Evolutionary conservation across 2,888 invertebrate species (phyloP).

Genomic region (Entomobrya proxima): DNA sequence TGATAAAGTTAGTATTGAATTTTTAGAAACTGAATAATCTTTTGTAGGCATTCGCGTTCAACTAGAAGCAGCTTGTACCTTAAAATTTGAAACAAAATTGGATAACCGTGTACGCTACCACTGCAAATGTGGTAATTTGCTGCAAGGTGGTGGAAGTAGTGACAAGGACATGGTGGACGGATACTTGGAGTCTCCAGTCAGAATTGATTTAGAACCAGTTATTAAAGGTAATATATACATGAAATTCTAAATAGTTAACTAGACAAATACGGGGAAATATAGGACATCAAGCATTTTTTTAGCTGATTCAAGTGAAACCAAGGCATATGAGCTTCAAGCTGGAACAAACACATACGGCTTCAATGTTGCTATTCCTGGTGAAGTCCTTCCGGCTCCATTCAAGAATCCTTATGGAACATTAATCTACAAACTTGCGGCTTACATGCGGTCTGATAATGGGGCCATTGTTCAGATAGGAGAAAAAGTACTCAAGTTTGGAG

Average conservation of each 20-base stretch:
- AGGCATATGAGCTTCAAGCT: constrained; percentile 50
- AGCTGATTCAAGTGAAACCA: constrained; percentile 24
- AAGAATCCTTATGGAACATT: constrained; percentile 53
- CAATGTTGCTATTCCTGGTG: constrained; percentile 45
- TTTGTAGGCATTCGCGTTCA: constrained; percentile 52
- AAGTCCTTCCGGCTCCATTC: constrained; percentile 50
- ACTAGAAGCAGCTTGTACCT: constrained; percentile 46
- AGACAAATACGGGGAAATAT: no score
- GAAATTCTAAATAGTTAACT: neutral
- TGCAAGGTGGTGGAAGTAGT: constrained; percentile 25
- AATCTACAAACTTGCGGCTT: constrained; percentile 42
- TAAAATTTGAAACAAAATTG: constrained; percentile 56
- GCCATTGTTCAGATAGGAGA: constrained; percentile 41
- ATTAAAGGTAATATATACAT: constrained; percentile 38
- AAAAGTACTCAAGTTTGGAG: constrained; percentile 43
- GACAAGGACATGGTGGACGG: constrained; percentile 45
- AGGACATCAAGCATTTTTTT: neutral
- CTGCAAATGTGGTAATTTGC: constrained; percentile 43
- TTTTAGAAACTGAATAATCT: neutral
- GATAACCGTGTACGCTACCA: constrained; percentile 49
- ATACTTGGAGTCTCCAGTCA: constrained; percentile 52
- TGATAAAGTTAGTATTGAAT: neutral
- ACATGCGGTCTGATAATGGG: constrained; percentile 50
- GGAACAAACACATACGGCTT: constrained; percentile 57
- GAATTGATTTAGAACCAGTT: constrained; percentile 53